Evolutionary conservation across 2,797 vertebrate species (phyloP), one percentile per base, ranked within the genome.

Genomic region (Leuciscus waleckii): DNA sequence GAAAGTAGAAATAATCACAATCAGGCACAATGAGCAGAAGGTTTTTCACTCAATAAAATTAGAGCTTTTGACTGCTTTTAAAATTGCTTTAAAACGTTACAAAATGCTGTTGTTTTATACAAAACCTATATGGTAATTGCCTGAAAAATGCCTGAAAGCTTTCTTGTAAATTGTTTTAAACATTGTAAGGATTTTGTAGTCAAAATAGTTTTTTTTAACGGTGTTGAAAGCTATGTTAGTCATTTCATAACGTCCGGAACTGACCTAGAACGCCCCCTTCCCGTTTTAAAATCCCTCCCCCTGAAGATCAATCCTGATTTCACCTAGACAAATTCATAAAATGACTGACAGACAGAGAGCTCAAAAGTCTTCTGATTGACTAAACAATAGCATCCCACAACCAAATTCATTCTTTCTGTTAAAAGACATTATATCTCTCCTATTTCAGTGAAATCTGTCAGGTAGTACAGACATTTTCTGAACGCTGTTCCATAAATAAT

Each of bases 11-110:
- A 63, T 32, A 32, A 65, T 65, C 41, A 26, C 41, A 21, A 61
- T 21, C 8, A 7, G 58, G 1, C 51, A 74, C 68, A 35, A 39
- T 65, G 2, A 1, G 2, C 26, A 16, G 9, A 32, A 82, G 9
- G 37, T 32, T 17, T 29, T 70, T 43, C 4, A 26, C n/a, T 10
- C 80, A 7, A 43, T 74, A 9, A 73, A 82, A 82, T 17, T n/a
- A 3, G 14, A 83, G 56, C 77, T 79, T 79, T 63, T 43, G 26
- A 78, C 58, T 63, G 56, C 19, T 63, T 61, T 79, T 49, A 79
- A 67, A 79, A 63, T 39, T 29, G 29, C 10, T 54, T 49, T 49
- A 49, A 51, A 54, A 23, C 35, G 46, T 13, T 58, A n/a, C 23
- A 26, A 77, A 63, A 61, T 63, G 14, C 39, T 63, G 76, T 63